Percentiles rank a stretch among this genome's conserved stretches.
Evolutionary conservation across 1,140 invertebrate species (phyloP).

Genomic region (Bombus soroeensis): DNA sequence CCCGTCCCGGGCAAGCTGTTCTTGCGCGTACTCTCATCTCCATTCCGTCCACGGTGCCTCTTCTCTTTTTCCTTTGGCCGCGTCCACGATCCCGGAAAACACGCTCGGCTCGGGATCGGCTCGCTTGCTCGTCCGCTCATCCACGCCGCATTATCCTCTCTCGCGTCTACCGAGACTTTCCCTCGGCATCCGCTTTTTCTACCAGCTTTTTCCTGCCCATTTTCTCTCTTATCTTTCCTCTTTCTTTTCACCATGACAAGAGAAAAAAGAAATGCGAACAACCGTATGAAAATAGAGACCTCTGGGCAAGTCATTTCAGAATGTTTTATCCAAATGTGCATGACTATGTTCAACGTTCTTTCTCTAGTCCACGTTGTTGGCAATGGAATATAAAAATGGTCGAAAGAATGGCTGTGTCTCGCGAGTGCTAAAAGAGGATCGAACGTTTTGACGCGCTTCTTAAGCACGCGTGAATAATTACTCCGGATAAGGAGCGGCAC

Average conservation of each 20-base stretch:
- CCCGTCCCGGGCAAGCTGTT: slow-evolving; percentile 5
- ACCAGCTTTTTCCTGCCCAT: not conserved
- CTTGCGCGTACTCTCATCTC: slow-evolving; percentile 44
- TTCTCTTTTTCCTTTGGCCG: slow-evolving; percentile 60
- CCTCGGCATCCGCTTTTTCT: not conserved
- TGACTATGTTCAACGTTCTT: not conserved
- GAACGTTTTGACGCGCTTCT: slow-evolving; percentile 54
- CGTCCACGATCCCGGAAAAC: slow-evolving; percentile 63
- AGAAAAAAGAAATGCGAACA: not conserved
- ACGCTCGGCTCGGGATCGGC: slow-evolving; percentile 43
- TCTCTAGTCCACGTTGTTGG: not conserved
- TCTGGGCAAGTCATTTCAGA: not conserved
- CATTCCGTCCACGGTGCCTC: slow-evolving; percentile 47
- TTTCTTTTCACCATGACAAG: not conserved
- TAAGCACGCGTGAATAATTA: slow-evolving; percentile 73
- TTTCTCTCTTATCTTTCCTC: not conserved
- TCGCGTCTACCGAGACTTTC: slow-evolving; percentile 56
- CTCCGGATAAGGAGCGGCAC: slow-evolving; percentile 61
- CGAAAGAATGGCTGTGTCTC: not conserved
- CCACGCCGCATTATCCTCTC: slow-evolving; percentile 52
- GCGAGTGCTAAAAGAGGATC: not conserved
- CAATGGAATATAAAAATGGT: not conserved
- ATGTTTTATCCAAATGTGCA: not conserved
- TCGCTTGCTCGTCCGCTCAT: slow-evolving; percentile 58
- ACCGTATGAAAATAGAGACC: slow-evolving; percentile 31